Conservation (phyloP, 1,140 invertebrate species). For the Lineus longissimus region DNA sequence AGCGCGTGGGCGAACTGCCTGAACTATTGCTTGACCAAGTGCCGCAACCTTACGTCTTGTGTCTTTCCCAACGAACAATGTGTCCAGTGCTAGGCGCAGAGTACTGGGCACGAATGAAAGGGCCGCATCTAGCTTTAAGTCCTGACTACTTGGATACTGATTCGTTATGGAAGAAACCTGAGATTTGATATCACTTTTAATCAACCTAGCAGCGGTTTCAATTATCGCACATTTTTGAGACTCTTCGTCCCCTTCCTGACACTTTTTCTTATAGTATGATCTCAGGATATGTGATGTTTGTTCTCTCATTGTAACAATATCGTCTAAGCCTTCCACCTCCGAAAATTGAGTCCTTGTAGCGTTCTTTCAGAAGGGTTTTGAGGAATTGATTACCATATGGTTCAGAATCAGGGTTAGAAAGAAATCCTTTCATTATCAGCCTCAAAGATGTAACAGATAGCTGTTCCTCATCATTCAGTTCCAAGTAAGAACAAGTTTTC, state of each 20-base stretch:
- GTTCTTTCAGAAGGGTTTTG: too few relatives aligned
- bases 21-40: neutral
- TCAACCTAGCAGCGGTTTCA: neutral
- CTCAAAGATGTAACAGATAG: neutral
- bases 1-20: neutral
- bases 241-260: neutral
- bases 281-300: neutral
- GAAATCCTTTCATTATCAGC: constrained; percentile 8
- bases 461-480: constrained; percentile 14
- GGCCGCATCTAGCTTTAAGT: neutral
- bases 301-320: neutral
- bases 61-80: neutral
- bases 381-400: too few relatives aligned
- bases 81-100: neutral
- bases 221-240: neutral
- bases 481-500: too few relatives aligned
- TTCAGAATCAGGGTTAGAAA: neutral
- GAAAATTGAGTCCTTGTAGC: too few relatives aligned
- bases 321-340: too few relatives aligned
- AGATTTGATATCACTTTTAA: neutral
- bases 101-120: neutral
- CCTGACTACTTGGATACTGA: neutral
- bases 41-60: neutral
- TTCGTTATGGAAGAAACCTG: neutral
- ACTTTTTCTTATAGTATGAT: neutral